phyloP scores from a whole-genome alignment of 2,888 invertebrate genomes.

The Blomia tropicalis region DNA sequence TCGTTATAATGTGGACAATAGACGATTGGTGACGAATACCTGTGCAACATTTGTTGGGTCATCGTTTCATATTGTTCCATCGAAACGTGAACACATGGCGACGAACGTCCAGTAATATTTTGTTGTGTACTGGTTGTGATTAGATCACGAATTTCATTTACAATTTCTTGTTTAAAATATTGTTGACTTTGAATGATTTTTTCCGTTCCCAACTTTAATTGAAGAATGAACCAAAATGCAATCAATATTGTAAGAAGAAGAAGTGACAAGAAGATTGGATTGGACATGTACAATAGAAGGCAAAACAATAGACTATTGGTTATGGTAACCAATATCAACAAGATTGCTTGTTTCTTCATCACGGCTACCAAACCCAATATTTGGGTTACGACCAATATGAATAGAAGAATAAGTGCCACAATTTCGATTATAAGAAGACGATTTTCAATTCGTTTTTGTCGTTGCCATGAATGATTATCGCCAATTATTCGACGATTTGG shows the following conservation, averaged over 20 bases:
- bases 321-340: background rate
- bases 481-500: background rate
- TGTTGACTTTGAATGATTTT: background rate
- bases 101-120: background rate
- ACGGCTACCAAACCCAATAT: constrained; percentile 1
- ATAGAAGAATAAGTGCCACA: background rate
- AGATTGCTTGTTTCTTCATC: background rate
- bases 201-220: background rate
- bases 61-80: constrained; percentile 17
- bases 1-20: constrained; percentile 12
- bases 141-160: background rate
- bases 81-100: constrained; percentile 7
- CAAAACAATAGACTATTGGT: background rate
- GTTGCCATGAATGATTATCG: background rate
- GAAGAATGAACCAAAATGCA: background rate
- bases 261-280: background rate
- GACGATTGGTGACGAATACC: constrained; percentile 10
- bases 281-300: background rate
- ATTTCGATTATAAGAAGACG: constrained; percentile 7
- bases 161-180: background rate
- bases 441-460: background rate
- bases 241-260: background rate
- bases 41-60: constrained; percentile 11
- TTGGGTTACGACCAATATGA: background rate
- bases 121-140: background rate